Evolutionary conservation across 2,797 vertebrate species (phyloP).

Genomic region (Phrynocephalus vlangalii): DNA sequence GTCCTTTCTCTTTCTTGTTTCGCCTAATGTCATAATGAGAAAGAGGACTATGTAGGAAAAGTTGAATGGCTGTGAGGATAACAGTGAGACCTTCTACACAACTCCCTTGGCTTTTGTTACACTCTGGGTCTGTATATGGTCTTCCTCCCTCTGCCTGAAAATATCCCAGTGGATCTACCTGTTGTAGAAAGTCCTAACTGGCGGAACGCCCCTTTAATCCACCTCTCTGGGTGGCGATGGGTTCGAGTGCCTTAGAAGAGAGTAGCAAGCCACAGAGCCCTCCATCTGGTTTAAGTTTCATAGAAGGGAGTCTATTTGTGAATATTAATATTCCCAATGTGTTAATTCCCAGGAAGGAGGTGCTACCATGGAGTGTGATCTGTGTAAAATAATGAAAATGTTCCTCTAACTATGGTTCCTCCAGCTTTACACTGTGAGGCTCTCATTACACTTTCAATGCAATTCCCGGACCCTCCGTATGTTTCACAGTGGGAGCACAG

Average conservation of each 20-base stretch:
- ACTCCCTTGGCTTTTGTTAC: neutral
- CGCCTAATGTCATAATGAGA: neutral
- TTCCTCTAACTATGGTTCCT: neutral
- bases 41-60: too few species aligned
- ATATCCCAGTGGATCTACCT: neutral
- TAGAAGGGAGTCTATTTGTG: neutral
- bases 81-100: neutral
- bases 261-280: neutral
- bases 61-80: too few species aligned
- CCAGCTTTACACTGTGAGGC: slow-evolving; percentile 18
- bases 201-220: neutral
- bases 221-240: neutral
- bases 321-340: neutral
- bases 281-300: neutral
- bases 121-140: neutral
- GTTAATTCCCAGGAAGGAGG: neutral
- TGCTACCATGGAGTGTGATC: neutral
- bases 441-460: slow-evolving; percentile 33
- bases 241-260: neutral
- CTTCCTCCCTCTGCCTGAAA: neutral
- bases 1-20: neutral
- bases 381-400: slow-evolving; percentile 27
- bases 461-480: slow-evolving; percentile 10
- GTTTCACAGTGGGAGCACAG: slow-evolving; percentile 10
- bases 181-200: neutral